These are phyloP conservation scores for Scalopus aquaticus DNA, from an alignment of 2,113 vertebrate genomes.

Conservation along the genomic window DNA sequence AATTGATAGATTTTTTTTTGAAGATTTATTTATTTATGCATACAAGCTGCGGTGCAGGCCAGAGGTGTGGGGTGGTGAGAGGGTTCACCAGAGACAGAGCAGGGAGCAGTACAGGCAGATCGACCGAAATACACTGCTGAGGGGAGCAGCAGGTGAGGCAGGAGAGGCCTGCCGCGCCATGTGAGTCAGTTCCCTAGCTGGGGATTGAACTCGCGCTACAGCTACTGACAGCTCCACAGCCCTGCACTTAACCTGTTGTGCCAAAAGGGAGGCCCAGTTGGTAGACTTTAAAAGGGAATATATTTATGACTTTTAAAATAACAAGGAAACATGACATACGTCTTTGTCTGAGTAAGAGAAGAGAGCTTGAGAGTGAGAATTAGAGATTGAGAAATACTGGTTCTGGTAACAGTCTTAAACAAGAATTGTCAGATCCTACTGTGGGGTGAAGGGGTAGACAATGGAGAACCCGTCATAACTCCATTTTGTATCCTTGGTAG, in stretches of 20 bases:
- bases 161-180: no score
- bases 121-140: no score
- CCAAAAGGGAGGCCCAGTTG: neutral
- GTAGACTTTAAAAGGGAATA: neutral
- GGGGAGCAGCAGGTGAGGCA: no score
- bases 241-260: no score
- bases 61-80: no score
- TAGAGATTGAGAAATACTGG: neutral
- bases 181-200: no score
- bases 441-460: neutral
- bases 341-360: neutral
- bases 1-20: neutral
- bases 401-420: neutral
- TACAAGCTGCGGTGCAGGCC: no score
- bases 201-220: no score
- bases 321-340: neutral
- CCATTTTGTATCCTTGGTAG: neutral
- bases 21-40: no score
- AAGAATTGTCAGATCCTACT: neutral
- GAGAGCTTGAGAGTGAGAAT: neutral
- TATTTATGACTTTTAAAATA: neutral
- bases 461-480: neutral
- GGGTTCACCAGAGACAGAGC: no score
- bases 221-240: no score
- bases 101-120: no score